Evolutionary conservation across 2,888 invertebrate genomes (phyloP), one percentile per base, ranked within the genome.

Genomic region (Tetrapedia diversipes): DNA sequence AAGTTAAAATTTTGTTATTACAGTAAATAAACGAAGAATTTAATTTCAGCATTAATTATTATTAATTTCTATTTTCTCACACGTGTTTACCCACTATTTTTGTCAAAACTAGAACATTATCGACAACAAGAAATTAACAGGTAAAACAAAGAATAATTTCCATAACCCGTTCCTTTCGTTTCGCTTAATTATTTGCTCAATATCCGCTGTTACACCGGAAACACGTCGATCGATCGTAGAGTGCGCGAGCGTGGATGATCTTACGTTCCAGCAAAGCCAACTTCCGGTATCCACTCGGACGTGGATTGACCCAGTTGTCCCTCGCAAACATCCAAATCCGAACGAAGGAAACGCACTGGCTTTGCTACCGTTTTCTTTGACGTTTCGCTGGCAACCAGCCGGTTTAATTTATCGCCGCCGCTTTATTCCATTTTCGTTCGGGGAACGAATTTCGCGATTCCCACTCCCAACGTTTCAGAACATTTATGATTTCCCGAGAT

Each of bases 291-390:
- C 49, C 66, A 53, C 56, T 47, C 60, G 67, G 63, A 76, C 56
- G 47, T 66, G 59, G 66, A 64, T 61, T 70, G 80, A 80, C 79
- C 79, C 47, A 80, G 69, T 80, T 80, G 32, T 43, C 49, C 39
- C 56, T 1, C 49, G 1, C 47, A 27, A 49, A 57, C 56, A 66
- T 43, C 56, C 34, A 47, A 63, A 67, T 51, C 34, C 61, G 56
- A 27, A 16, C 19, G 22, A 24, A n/a, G n/a, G 45, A 59, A 61
- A 64, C 71, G 71, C 68, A 56, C 60, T 53, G 45, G 24, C 47
- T n/a, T n/a, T 19, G 45, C 16, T 57, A 76, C 47, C 47, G 57
- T 75, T 75, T n/a, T 69, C 76, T 76, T 75, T 66, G 75, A 76
- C 66, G 29, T 72, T 59, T 69, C 59, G 56, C 68, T 69, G 64